Conservation (phyloP, 2,888 invertebrate genomes). For the Poecilobothrus nobilitatus region DNA sequence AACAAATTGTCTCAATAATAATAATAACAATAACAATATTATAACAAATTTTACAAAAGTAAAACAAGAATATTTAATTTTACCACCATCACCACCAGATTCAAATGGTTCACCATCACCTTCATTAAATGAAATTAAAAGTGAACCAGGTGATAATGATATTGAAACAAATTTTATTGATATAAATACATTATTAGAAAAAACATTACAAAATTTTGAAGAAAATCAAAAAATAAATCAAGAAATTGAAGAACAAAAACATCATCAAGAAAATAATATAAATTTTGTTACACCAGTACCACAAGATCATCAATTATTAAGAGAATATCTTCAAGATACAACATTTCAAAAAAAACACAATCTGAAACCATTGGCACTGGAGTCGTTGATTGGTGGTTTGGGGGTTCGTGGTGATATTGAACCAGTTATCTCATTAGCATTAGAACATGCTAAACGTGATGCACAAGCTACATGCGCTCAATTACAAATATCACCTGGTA, state of each 20-base stretch:
- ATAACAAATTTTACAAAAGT: constrained; percentile 26
- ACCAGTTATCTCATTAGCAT: constrained; percentile 73
- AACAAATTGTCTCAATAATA: neutral
- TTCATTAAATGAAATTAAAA: constrained; percentile 41
- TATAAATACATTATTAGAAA: constrained; percentile 35
- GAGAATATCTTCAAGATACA: constrained; percentile 75
- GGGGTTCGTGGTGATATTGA: constrained; percentile 68
- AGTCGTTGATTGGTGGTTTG: constrained; percentile 49
- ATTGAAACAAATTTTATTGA: constrained; percentile 36
- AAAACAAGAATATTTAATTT: constrained; percentile 47
- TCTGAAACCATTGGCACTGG: constrained; percentile 65
- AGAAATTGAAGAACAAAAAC: constrained; percentile 19
- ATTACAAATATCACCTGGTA: constrained; percentile 81
- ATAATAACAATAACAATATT: too few species aligned
- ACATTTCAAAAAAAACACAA: constrained; percentile 78
- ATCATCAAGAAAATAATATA: constrained; percentile 10
- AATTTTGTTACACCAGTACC: constrained; percentile 33
- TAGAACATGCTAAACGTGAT: constrained; percentile 78
- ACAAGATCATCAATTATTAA: constrained; percentile 64
- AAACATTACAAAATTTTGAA: constrained; percentile 25
- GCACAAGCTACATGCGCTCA: constrained; percentile 76
- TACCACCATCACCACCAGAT: constrained; percentile 53
- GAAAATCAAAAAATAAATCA: constrained; percentile 15
- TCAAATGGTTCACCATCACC: constrained; percentile 50
- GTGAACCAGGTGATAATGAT: constrained; percentile 40